A percentile compares a stretch with the other conserved stretches of the same genome.
Conservation (phyloP, 2,113 vertebrate species). For the Sitta europaea region DNA sequence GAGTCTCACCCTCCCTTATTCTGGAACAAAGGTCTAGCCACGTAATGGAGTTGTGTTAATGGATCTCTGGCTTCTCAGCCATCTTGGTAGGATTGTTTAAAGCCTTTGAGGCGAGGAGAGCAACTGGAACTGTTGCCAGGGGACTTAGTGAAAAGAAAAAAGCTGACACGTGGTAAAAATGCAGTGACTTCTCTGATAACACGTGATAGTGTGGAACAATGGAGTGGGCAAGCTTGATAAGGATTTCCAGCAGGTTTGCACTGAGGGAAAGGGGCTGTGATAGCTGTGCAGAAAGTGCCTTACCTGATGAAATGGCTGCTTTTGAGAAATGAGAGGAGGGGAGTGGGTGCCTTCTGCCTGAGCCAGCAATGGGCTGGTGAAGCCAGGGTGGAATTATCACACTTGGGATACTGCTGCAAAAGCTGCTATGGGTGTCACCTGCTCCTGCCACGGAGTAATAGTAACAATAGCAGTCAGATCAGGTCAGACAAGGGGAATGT, state of each 20-base stretch:
- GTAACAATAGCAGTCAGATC: not conserved
- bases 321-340: not conserved
- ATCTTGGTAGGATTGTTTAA: constrained; percentile 17
- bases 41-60: not conserved
- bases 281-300: not conserved
- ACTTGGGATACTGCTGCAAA: not conserved
- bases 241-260: constrained; percentile 26
- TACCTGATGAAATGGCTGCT: not conserved
- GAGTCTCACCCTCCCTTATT: not conserved
- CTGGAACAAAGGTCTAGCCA: not conserved
- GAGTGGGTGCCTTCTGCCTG: not conserved
- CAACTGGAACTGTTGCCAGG: not conserved
- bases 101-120: not conserved
- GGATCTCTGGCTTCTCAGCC: not conserved
- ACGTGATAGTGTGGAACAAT: not conserved
- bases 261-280: not conserved
- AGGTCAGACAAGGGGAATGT: not conserved
- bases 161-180: not conserved
- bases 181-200: not conserved
- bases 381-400: not conserved
- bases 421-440: not conserved
- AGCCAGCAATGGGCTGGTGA: not conserved
- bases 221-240: constrained; percentile 3
- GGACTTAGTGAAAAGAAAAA: not conserved
- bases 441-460: not conserved